Base-by-base conservation (phyloP, 2,888 invertebrate genomes). In the Exephanes ischioxanthus region DNA sequence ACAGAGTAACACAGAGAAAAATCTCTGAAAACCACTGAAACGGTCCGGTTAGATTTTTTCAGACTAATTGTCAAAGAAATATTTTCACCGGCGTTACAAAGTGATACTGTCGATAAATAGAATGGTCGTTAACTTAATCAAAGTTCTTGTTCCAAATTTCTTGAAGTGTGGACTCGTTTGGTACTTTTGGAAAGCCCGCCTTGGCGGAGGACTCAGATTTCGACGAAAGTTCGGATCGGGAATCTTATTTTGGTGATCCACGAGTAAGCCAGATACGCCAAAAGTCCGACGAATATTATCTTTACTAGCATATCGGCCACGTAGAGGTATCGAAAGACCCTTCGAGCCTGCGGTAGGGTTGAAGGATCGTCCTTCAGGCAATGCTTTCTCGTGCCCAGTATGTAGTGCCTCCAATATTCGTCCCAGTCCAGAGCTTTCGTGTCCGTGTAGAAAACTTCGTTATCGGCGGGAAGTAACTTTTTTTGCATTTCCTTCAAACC, bases 341-440 rank as follows among this genome's bases (percentile, higher is more conserved):
- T 95, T 86, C 96, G 95, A 0, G 98, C 97, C 63, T 96, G 95
- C 0, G 98, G 97, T 30, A 98, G 91, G 0, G 97, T 97, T 11
- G 96, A 95, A 0, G 97, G 96, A 89, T 97, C 97, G 89, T 99
- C 99, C 87, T 98, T 98, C 80, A 98, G 95, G 91, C 97, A 97
- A 92, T 96, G 98, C 88, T 97, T 96, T 19, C 98, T 95, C n/a
- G 97, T 96, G 0, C 98, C 99, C 87, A 97, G 95, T 45, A 98
- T 96, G 91, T 98, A 98, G 91, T 94, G 95, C 88, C 95, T 94
- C 87, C 97, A 93, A 91, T 96, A 98, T 0, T 95, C 93, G 77
- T 96, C 95, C 95, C 96, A 97, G 88, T 96, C 94, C 1, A 96
- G 91, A 66, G 94, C 94, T 78, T 94, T 94, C 16, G 93, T 92